Evolutionary conservation across 2,888 invertebrate genomes (phyloP), one percentile per base, ranked within the genome.

Genomic region (Rhimphoctona megacephalus): DNA sequence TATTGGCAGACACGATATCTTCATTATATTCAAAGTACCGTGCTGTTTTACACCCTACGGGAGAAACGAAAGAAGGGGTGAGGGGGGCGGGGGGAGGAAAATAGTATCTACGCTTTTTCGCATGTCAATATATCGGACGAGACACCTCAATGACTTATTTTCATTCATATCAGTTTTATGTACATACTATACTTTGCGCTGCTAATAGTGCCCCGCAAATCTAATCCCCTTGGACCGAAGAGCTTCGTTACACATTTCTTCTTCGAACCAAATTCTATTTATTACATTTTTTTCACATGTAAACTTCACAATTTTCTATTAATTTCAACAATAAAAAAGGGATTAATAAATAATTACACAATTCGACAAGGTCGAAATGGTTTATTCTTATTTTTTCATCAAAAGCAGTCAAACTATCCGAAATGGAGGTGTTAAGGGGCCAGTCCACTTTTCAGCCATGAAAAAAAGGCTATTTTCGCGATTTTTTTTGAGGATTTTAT

Each of bases 1-100:
- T 81, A 81, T 86, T 74, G 86, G 77, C 86, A 81, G 81, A 86
- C 61, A 61, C 86, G 84, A 78, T 86, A 84, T 84, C 78, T 61
- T 83, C 86, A 84, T 86, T 86, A 86, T 61, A 61, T 86, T 84
- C 67, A 78, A 84, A 84, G 81, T 81, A 74, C 78, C 39, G 54
- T 25, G 25, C 54, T 57, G 81, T 77, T 81, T 78, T 30, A 81
- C 80, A 81, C 69, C 52, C 86, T 25, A 78, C 52, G 69, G 77
- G 61, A 74, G 67, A 84, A 69, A 67, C 61, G 70, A 67, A 72
- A 69, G 39, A 69, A 30, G 46, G 30, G 43, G 64, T 17, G 66
- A 64, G 64, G 64, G 77, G 64, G 33, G 61, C 30, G 8, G n/a
- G 43, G 8, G 22, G 49, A 72, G 36, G 72, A 46, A 67, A 54